Evolutionary conservation across 2,797 vertebrate species (phyloP), one percentile per base, ranked within the genome.

Genomic region (Micropoecilia bifurca): DNA sequence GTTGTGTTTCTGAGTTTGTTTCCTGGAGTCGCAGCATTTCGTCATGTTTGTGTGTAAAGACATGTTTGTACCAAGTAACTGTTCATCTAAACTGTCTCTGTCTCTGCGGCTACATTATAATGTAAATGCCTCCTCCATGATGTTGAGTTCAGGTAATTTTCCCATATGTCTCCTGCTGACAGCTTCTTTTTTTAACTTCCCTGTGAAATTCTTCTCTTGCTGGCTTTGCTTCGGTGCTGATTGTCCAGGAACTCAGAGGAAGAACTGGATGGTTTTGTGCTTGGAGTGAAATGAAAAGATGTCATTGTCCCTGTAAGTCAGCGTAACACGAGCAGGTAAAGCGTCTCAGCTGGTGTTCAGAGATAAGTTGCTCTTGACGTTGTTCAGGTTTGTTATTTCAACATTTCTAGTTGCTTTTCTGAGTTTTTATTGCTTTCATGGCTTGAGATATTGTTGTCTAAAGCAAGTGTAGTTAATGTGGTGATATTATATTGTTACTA

Each of bases 331-430:
- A 33, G 48, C 80, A 18, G 81, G n/a, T 5, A 76, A n/a, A 78
- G 47, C 9, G 9, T 28, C 10, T 47, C 3, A 9, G 61, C 53
- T 7, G 46, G 5, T 57, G 63, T 45, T 55, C 0, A 30, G 50
- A 46, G 33, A 45, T 2, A 10, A 55, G 76, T 8, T 39, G 41
- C 71, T 75, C 50, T 50, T 3, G 16, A 13, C 66, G 76, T 46
- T 30, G 46, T 10, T 2, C 39, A 3, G 45, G 76, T 22, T 25
- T 13, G 8, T 25, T 25, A 12, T 71, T 71, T 63, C 78, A 20
- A 1, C 30, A 61, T 75, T 36, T 74, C 85, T 79, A 71, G 84
- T 84, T 75, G 75, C 18, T 74, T 47, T 50, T 55, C 57, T 68
- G 25, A 18, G 25, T 59, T 30, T 71, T 57, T 55, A 41, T 68